Conservation (phyloP, 2,113 vertebrate species). For the Podarcis muralis region DNA sequence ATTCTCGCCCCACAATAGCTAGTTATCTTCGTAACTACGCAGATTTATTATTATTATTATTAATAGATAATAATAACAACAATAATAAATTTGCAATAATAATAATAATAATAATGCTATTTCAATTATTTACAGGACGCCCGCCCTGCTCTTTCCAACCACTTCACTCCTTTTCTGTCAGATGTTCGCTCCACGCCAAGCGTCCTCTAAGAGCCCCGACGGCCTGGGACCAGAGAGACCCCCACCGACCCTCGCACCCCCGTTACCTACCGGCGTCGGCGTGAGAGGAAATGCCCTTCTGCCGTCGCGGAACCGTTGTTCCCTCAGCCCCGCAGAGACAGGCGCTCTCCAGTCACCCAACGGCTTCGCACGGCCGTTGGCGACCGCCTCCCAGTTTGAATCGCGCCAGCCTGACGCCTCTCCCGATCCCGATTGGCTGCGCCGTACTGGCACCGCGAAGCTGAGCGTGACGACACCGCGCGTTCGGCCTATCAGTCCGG, state of each 20-base stretch:
- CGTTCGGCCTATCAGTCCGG: neutral
- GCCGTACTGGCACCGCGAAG: neutral
- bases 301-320: neutral
- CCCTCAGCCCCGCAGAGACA: too few relatives aligned
- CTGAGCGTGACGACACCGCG: neutral
- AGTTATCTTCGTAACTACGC: neutral
- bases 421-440: conserved; percentile 38
- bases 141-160: too few relatives aligned
- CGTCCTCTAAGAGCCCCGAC: neutral
- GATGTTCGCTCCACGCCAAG: neutral
- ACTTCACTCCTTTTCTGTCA: neutral
- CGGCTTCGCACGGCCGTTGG: neutral
- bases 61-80: too few relatives aligned
- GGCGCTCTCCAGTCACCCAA: neutral
- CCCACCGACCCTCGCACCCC: neutral
- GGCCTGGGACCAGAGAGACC: too few relatives aligned
- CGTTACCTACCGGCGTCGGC: neutral
- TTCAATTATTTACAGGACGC: too few relatives aligned
- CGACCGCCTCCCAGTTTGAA: conserved; percentile 57
- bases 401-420: accelerated
- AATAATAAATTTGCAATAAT: too few relatives aligned
- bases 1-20: neutral
- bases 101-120: too few relatives aligned
- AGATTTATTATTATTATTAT: too few relatives aligned
- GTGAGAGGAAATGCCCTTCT: neutral